Percentiles rank a stretch among this genome's conserved stretches.
Evolutionary conservation across 1,140 invertebrate species (phyloP).

Genomic region (Stenopsyche tienmushanensis): DNA sequence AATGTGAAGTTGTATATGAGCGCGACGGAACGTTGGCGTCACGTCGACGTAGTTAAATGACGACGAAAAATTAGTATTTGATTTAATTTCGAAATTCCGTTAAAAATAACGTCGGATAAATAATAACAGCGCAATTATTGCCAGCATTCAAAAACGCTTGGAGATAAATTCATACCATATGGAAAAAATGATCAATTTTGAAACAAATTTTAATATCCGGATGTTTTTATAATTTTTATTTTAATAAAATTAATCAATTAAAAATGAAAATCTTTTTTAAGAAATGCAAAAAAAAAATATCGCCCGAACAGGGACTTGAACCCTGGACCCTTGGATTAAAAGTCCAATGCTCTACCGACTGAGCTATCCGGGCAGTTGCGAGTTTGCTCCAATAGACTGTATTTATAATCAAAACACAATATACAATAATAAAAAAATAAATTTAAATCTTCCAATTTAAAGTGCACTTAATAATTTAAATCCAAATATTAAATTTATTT

Average conservation of each 20-base stretch:
- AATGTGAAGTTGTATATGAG: not conserved
- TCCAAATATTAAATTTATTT: not conserved
- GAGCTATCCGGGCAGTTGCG: conserved; percentile 65
- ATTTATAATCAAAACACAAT: not conserved
- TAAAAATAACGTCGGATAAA: no score
- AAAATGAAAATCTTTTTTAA: no score
- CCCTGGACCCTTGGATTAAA: conserved; percentile 78
- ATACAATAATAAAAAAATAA: conserved; percentile 7
- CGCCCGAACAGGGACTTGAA: conserved; percentile 80
- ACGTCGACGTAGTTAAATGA: no score
- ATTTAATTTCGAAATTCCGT: no score
- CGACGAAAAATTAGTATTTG: no score
- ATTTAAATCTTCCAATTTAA: not conserved
- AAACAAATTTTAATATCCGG: no score
- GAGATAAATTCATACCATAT: no score
- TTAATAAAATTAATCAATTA: not conserved
- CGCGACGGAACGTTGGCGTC: no score
- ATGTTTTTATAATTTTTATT: no score
- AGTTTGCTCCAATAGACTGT: not conserved
- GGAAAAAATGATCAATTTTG: no score
- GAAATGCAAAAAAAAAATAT: conserved; percentile 46
- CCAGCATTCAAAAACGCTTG: no score
- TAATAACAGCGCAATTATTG: no score
- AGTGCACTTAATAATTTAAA: not conserved
- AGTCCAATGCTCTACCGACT: conserved; percentile 78